Base-by-base conservation (phyloP, 1,140 invertebrate genomes). In the Triops longicaudatus region DNA sequence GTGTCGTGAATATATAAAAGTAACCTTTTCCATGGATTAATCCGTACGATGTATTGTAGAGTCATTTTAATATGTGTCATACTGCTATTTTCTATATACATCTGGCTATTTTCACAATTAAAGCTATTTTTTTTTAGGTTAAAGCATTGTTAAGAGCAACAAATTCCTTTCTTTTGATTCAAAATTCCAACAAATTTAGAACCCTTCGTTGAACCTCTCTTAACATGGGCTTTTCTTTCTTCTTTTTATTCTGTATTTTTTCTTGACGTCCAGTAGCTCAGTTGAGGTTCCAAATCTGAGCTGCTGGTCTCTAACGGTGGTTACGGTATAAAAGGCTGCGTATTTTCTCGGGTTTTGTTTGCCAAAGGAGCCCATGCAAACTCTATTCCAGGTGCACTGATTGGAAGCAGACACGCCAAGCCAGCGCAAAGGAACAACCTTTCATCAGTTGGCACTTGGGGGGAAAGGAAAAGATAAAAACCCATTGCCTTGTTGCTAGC, bases 401-500 rank as follows among this genome's bases (percentile, higher is more conserved):
- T 63, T 63, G 50, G 50, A 63, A 63, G 50, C 50, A 63, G 50
- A 63, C 50, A 63, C 50, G 50, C 50, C 50, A 63, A 22, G 50
- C 50, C 50, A 63, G n/a, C 50, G 50, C 50, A 63, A 63, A 63
- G 50, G 50, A 63, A 63, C 50, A 63, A 63, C 50, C 50, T 63
- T 63, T 63, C 50, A 63, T 63, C 50, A 63, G 50, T 63, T 63
- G 50, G 50, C 50, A 63, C 50, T 63, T 63, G 50, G 50, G 50
- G 50, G 50, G 14, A 9, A 17, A 22, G 50, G 50, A 9, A 63
- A 22, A 63, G 50, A 63, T 63, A 63, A 63, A 63, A 63, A 63
- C 50, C 50, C 50, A 17, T n/a, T 7, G 50, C 50, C 22, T 22
- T 10, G 50, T 63, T 10, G 50, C 50, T 63, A 14, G 17, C 22